Evolutionary conservation across 2,888 invertebrate species (phyloP), one percentile per base, ranked within the genome.

Genomic region (Diaprepes abbreviatus): DNA sequence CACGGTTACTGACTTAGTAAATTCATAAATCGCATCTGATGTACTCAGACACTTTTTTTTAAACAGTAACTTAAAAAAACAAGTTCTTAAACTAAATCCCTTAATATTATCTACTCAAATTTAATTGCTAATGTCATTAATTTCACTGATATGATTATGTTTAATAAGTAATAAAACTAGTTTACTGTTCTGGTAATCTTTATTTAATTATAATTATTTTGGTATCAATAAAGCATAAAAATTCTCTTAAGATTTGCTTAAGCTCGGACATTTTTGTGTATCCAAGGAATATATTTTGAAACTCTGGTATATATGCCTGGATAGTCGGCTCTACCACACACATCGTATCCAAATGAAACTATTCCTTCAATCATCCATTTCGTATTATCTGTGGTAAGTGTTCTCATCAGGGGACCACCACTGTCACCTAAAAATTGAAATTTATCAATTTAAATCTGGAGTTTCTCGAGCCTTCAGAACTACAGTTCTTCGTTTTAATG

Each of bases 391-490:
- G 76, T 84, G 0, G 79, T 79, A 72, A 84, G 82, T 35, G 83
- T 83, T 74, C 82, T 86, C 92, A 93, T 92, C 1, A 93, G 83
- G 0, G 93, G 93, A 3, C 93, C 93, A 0, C 93, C 93, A 7
- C 92, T 92, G 75, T 93, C 93, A 0, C 93, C 93, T 77, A 43
- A 35, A 74, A 63, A 6, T 4, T 43, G 4, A 19, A 5, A 58
- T n/a, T n/a, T n/a, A n/a, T n/a, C n/a, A n/a, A n/a, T n/a, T n/a
- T n/a, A n/a, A n/a, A n/a, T n/a, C n/a, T n/a, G n/a, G n/a, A n/a
- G n/a, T n/a, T n/a, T n/a, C n/a, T n/a, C n/a, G n/a, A n/a, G n/a
- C n/a, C n/a, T n/a, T n/a, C n/a, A n/a, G n/a, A n/a, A n/a, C n/a
- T n/a, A n/a, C n/a, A n/a, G n/a, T n/a, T n/a, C n/a, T n/a, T n/a